Evolutionary conservation across 1,140 invertebrate species (phyloP), one percentile per base, ranked within the genome.

Genomic region (Aphaenogaster rudis): DNA sequence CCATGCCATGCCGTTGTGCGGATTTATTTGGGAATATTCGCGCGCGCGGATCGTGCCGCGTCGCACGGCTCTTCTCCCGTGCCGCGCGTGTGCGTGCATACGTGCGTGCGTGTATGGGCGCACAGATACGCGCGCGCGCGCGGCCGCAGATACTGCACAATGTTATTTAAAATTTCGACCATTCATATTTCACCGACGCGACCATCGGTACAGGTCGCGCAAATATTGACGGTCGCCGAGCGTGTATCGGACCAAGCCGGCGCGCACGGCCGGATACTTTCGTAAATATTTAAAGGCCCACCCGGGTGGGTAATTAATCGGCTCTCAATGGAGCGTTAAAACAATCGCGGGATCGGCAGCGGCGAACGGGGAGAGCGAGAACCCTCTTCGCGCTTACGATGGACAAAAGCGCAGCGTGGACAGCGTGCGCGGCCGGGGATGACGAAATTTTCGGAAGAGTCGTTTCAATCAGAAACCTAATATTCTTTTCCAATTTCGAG

Each of bases 391-490:
- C 63, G 74, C 61, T 74, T 42, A 52, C 42, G 66, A 33, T 28
- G 42, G 52, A 78, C 88, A 87, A 87, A 89, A 90, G 88, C 71
- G 86, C 72, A 78, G 59, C 88, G 6, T 45, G 59, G 13, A 77
- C 39, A 33, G 15, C 61, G 61, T 6, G 33, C 77, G 39, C 36
- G 39, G 28, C 66, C 54, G 80, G 64, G 80, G 45, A 82, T 80
- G 76, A 82, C 85, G 78, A 88, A 84, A 91, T 91, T 91, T 91
- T 90, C 88, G 89, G 87, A 81, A 89, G 78, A 84, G 80, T 79
- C 88, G 92, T 92, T 91, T 90, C 90, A 92, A 92, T 93, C 91
- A 92, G 92, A 93, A 93, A 93, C 91, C 91, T 90, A 93, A 93
- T 88, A 90, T 92, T 92, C 91, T 92, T 92, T 93, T 94, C 87